Percentiles rank a stretch among this genome's conserved stretches.
Conservation (phyloP, 2,888 invertebrate species). For the Spatulosminthurus flaviceps region DNA sequence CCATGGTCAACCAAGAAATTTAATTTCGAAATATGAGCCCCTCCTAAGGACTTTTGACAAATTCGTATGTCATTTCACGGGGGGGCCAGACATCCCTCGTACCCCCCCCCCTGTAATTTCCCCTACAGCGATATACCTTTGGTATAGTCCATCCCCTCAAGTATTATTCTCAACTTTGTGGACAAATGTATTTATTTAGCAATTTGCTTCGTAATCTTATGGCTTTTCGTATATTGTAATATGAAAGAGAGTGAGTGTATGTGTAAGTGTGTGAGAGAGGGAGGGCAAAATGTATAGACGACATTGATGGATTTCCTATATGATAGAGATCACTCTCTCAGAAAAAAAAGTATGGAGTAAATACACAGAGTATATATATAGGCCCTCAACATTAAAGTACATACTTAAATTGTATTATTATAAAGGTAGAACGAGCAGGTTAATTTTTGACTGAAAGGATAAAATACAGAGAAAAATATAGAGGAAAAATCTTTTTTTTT, state of each 20-base stretch:
- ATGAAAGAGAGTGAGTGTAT: background rate
- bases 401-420: too few relatives aligned
- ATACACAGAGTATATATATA: background rate
- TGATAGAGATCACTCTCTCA: background rate
- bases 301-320: conserved; percentile 37
- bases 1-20: too few relatives aligned
- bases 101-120: too few relatives aligned
- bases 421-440: too few relatives aligned
- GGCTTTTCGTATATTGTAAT: conserved; percentile 19
- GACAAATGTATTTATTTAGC: conserved; percentile 33
- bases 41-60: too few relatives aligned
- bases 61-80: too few relatives aligned
- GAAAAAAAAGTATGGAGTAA: conserved; percentile 1
- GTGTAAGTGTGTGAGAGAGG: background rate
- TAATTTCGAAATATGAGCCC: too few relatives aligned
- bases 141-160: background rate
- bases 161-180: conserved; percentile 20
- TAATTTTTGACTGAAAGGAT: background rate
- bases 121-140: too few relatives aligned
- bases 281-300: background rate
- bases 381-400: too few relatives aligned
- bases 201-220: conserved; percentile 26
- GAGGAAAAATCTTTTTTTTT: too few relatives aligned
- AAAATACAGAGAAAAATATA: background rate
- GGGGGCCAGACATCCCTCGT: too few relatives aligned